Evolutionary conservation across 1,140 invertebrate genomes (phyloP).

Genomic region (Papilio dardanus): DNA sequence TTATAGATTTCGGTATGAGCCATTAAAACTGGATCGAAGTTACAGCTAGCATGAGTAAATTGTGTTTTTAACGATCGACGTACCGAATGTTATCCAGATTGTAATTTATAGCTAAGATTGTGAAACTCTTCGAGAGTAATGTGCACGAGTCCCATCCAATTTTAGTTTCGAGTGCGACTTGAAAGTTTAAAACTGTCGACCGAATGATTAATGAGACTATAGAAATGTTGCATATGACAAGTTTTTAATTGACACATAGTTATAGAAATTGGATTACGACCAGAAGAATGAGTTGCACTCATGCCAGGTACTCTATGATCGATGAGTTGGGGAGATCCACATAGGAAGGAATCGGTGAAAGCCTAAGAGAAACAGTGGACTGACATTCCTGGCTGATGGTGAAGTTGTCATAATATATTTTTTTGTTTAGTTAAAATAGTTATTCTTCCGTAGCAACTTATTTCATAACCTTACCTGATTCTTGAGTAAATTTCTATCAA

Average conservation of each 20-base stretch:
- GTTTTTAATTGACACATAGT: background rate
- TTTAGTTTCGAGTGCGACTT: constrained; percentile 6
- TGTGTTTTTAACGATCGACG: constrained; percentile 18
- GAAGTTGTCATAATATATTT: too few relatives aligned
- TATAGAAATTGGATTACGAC: too few relatives aligned
- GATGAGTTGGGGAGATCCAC: too few relatives aligned
- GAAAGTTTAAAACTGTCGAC: background rate
- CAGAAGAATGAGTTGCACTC: too few relatives aligned
- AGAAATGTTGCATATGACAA: background rate
- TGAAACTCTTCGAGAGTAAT: background rate
- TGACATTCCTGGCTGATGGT: too few relatives aligned
- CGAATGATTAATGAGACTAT: background rate
- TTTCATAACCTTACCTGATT: too few relatives aligned
- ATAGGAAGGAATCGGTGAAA: too few relatives aligned
- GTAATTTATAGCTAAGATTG: constrained; percentile 7
- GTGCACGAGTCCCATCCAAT: background rate
- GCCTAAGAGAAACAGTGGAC: too few relatives aligned
- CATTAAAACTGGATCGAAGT: constrained; percentile 6
- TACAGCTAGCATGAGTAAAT: constrained; percentile 3
- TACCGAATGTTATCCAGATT: constrained; percentile 15
- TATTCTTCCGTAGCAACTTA: too few relatives aligned
- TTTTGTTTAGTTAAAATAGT: too few relatives aligned
- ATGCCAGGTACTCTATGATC: too few relatives aligned
- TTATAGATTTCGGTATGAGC: constrained; percentile 5
- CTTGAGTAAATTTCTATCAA: too few relatives aligned